Conservation (phyloP, 2,113 vertebrate species). For the Antigone vipio region DNA sequence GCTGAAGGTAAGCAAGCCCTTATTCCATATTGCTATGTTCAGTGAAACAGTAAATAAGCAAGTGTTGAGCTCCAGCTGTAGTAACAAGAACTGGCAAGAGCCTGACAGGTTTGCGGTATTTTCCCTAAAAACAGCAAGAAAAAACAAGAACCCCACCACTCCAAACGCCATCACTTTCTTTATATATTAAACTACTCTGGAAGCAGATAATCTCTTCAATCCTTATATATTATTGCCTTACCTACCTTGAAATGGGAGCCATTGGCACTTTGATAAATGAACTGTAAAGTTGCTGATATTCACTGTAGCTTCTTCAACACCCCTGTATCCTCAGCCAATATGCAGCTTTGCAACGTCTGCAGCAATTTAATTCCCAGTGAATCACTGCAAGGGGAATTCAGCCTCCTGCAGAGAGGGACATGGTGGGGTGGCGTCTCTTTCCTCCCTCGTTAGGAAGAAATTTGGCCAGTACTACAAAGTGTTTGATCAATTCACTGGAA, state of each 20-base stretch:
- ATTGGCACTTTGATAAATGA: not conserved
- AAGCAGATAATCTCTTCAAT: not conserved
- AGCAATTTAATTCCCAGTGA: not conserved
- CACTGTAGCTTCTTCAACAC: not conserved
- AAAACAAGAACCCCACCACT: not conserved
- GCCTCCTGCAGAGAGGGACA: not conserved
- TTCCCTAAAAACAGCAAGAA: not conserved
- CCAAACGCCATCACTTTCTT: not conserved
- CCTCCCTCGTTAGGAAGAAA: not conserved
- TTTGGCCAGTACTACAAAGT: not conserved
- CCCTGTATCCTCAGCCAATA: not conserved
- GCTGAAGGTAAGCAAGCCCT: not conserved
- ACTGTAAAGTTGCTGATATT: not conserved
- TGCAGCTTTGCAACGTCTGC: not conserved
- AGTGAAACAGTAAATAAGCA: constrained; percentile 27
- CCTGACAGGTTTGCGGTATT: not conserved
- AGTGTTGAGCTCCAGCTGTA: not conserved
- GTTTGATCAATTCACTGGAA: not conserved
- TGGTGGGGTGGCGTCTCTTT: not conserved
- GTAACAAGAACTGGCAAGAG: not conserved
- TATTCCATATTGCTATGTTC: not conserved
- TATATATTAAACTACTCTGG: not conserved
- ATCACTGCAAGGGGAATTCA: not conserved
- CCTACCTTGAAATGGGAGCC: not conserved
- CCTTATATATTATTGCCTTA: not conserved